Evolutionary conservation across 2,888 invertebrate species (phyloP), one percentile per base, ranked within the genome.

Genomic region (Cristatella mucedo): DNA sequence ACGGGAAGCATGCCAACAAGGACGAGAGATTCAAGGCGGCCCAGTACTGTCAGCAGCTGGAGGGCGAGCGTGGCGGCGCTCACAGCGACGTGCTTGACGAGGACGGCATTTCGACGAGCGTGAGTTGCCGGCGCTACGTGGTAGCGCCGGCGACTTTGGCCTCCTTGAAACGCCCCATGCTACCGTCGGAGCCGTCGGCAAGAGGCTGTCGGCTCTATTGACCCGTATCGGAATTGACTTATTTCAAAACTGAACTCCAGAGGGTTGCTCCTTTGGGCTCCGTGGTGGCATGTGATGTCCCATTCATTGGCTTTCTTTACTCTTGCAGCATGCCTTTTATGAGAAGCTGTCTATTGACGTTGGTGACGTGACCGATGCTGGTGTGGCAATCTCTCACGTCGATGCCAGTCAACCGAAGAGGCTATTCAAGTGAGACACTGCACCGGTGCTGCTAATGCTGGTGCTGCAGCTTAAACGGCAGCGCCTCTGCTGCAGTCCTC

Each of bases 1-100:
- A 63, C 42, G 63, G 64, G 2, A 29, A 33, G 9, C 46, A 47
- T 1, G 52, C 53, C 40, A 61, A 53, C 44, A 62, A 61, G 42
- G 18, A 31, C 21, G 29, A 39, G 19, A 33, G 21, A 11, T 40
- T 20, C 3, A 39, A 56, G 54, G 62, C 63, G 13, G 49, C 53
- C 34, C 54, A 55, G 41, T 53, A 51, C 41, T 29, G 56, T 20
- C 51, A 51, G 22, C 26, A 42, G 11, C 44, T 63, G 30, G 51
- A 53, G 33, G 41, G 47, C 21, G 59, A 59, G 26, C 47, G 62
- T 33, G 50, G 50, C 24, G 43, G 39, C 18, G 41, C 46, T n/a
- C 38, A 41, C 6, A 44, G 41, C 22, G 52, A 52, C 11, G 48
- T 49, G 1, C 40, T 60, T 16, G 57, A 59, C 26, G 50, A 56